Evolutionary conservation across 2,888 invertebrate genomes (phyloP), one percentile per base, ranked within the genome.

Genomic region (Ectemnius lituratus): DNA sequence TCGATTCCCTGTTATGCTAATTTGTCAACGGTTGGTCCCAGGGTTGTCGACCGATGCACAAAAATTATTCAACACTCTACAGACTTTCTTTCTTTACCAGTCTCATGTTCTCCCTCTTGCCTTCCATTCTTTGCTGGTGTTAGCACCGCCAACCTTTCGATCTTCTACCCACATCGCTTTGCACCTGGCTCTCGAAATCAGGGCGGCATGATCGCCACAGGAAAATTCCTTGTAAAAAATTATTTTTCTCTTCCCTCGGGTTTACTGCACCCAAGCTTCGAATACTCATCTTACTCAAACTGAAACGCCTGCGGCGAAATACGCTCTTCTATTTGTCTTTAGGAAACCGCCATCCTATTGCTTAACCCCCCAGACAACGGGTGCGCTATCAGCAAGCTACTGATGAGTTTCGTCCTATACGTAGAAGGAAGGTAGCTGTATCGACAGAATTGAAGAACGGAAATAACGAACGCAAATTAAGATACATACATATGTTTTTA

Each of bases 1-100:
- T 88, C 89, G 88, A 87, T 87, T 87, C 88, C 88, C 87, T 86
- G 88, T 90, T 90, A 90, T 90, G 90, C 88, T 90, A 90, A 90
- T 90, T 89, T 87, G 88, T 89, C 88, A 90, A 90, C 90, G 88
- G 89, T 88, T 86, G 82, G 76, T 72, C 74, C 79, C 80, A 76
- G 84, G 85, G 85, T 85, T 79, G 84, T 78, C 83, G 81, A 80
- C 79, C 79, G 73, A 75, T 72, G 70, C 76, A 76, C 78, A 84
- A 86, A 86, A 87, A 86, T 87, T 85, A 88, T 86, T 85, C 84
- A 70, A 75, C 74, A 59, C 73, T 61, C 62, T 56, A 60, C 64
- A 67, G 61, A 70, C 57, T 77, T 66, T 58, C 58, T 47, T 47
- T 66, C 18, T 37, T 16, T 27, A 45, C 14, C 27, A 20, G n/a